Percentiles rank a stretch among this genome's conserved stretches.
Evolutionary conservation across 2,888 invertebrate genomes (phyloP).

Genomic region (Lepidonotus clava): DNA sequence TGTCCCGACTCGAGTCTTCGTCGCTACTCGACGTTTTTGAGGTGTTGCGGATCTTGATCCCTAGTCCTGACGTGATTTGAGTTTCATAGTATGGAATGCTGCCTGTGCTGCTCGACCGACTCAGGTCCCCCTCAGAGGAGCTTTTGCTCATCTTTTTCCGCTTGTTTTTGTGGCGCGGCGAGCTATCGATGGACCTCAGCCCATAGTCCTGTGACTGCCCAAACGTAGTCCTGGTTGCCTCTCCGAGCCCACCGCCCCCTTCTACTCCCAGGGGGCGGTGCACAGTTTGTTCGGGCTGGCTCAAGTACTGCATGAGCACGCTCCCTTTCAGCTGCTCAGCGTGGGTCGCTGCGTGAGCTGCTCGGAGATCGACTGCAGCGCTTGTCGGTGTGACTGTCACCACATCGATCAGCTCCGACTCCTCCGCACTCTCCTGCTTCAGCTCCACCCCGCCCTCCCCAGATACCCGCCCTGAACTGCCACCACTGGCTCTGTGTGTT

Average conservation of each 20-base stretch:
- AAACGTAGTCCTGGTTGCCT: no score
- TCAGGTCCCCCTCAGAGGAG: background rate
- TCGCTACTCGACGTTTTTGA: constrained; percentile 42
- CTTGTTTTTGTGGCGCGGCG: background rate
- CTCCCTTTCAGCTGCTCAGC: background rate
- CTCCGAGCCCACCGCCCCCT: background rate
- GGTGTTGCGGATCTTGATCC: constrained; percentile 43
- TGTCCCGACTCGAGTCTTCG: constrained; percentile 15
- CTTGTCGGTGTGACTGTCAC: background rate
- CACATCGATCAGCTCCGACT: constrained; percentile 13
- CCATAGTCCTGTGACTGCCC: background rate
- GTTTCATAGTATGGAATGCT: constrained; percentile 36
- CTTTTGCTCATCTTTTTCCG: constrained; percentile 9
- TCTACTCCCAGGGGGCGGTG: background rate
- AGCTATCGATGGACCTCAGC: background rate
- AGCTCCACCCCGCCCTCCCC: background rate
- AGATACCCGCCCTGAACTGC: background rate
- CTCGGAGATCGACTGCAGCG: background rate
- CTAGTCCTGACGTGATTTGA: constrained; percentile 35
- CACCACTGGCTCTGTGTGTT: no score
- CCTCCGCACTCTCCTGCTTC: background rate
- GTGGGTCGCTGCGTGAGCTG: background rate
- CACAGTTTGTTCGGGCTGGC: background rate
- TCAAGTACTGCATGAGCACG: constrained; percentile 22
- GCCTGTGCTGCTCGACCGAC: background rate